Evolutionary conservation across 2,113 vertebrate species (phyloP).

Genomic region (Himantopus leucocephalus): DNA sequence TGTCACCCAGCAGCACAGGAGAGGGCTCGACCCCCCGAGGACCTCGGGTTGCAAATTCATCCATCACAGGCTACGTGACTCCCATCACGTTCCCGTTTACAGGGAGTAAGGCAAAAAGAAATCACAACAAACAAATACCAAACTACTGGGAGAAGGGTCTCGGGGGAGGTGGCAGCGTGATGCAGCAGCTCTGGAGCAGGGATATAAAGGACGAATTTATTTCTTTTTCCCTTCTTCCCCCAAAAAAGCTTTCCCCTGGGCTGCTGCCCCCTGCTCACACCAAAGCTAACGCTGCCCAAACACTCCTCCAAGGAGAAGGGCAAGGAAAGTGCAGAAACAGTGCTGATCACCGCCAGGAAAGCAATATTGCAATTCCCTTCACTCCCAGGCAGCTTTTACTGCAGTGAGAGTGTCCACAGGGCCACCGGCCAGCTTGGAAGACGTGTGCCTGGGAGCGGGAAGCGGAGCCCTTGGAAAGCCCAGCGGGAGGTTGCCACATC

Average conservation of each 20-base stretch:
- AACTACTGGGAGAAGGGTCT: background rate
- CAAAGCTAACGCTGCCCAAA: background rate
- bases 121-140: background rate
- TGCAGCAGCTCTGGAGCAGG: background rate
- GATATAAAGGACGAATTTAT: too few species aligned
- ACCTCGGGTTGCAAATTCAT: background rate
- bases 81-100: background rate
- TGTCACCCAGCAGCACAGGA: background rate
- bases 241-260: background rate
- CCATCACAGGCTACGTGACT: background rate
- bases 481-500: accelerated
- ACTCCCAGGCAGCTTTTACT: background rate
- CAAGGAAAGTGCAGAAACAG: background rate
- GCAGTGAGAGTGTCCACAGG: background rate
- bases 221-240: background rate
- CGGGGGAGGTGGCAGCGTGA: background rate
- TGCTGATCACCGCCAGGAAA: accelerated
- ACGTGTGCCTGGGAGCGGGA: background rate
- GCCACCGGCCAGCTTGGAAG: background rate
- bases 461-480: background rate
- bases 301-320: too few species aligned
- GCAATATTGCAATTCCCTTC: background rate
- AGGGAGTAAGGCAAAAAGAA: background rate
- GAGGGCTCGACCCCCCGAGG: background rate
- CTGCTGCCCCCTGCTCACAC: too few species aligned